phyloP scores from a whole-genome alignment of 1,140 invertebrate species.

The Pemphigus obesinymphae region DNA sequence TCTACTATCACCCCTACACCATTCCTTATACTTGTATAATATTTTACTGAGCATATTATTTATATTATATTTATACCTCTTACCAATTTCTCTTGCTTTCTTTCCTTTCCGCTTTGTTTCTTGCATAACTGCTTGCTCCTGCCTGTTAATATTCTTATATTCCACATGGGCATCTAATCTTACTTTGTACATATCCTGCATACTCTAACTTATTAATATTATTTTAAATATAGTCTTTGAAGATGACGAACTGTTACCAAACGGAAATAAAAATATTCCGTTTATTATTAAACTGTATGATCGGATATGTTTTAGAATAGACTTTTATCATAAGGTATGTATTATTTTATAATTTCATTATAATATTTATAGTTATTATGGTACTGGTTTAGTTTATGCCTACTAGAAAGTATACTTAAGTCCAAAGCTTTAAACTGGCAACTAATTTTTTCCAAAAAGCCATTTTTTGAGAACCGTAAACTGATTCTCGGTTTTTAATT shows the following conservation, averaged over 20 bases:
- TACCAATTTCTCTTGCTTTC: background rate
- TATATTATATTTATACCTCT: too few relatives aligned
- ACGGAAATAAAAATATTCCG: conserved; percentile 18
- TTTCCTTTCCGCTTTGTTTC: too few relatives aligned
- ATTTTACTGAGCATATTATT: too few relatives aligned
- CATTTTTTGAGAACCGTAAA: too few relatives aligned
- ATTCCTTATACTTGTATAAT: too few relatives aligned
- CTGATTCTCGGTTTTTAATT: too few relatives aligned
- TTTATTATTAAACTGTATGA: conserved; percentile 13
- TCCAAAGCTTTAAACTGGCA: too few relatives aligned
- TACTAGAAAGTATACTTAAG: too few relatives aligned
- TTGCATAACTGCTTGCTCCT: background rate
- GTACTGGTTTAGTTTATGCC: too few relatives aligned
- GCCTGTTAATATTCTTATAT: background rate
- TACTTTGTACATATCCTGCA: background rate
- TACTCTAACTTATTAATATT: background rate
- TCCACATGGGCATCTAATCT: too few relatives aligned
- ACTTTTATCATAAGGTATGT: conserved; percentile 33
- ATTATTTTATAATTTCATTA: background rate
- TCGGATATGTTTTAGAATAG: conserved; percentile 5
- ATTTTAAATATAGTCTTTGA: background rate
- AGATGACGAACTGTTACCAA: conserved; percentile 8
- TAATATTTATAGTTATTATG: background rate
- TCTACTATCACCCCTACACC: too few relatives aligned
- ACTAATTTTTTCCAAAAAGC: too few relatives aligned